Conservation (phyloP, 1,140 invertebrate genomes). For the Macrobrachium rosenbergii region DNA sequence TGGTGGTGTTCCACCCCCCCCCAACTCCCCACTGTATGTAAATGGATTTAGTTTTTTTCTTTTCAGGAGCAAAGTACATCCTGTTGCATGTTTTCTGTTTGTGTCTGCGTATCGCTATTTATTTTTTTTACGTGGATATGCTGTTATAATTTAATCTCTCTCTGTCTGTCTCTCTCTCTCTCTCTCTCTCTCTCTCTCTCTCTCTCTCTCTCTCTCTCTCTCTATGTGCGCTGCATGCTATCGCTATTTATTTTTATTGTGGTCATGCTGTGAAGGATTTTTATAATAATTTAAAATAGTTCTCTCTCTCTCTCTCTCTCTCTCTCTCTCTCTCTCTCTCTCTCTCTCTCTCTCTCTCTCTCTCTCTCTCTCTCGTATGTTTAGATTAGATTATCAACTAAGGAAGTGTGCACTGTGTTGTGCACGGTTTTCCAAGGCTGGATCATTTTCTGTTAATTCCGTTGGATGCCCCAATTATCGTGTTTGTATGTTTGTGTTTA, state of each 20-base stretch:
- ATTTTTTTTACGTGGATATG: no score
- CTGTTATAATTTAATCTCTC: not conserved
- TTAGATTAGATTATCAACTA: not conserved
- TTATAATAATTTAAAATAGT: not conserved
- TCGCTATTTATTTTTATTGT: not conserved
- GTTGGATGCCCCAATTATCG: not conserved
- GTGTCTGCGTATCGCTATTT: no score
- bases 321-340: constrained; percentile 28
- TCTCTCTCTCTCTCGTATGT: not conserved
- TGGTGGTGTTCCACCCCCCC: no score
- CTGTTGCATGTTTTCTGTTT: no score
- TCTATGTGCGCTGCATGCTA: not conserved
- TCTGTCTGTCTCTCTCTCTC: not conserved
- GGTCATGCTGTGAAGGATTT: not conserved
- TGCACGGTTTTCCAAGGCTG: no score
- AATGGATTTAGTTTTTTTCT: no score
- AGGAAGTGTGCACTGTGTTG: no score
- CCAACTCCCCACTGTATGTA: no score
- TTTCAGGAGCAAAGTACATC: no score
- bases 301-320: constrained; percentile 24
- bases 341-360: constrained; percentile 27
- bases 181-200: constrained; percentile 23
- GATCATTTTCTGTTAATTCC: not conserved
- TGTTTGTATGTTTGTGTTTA: not conserved
- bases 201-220: constrained; percentile 32